Evolutionary conservation across 2,797 vertebrate species (phyloP), one percentile per base, ranked within the genome.

Genomic region (Urocyon cinereoargenteus): DNA sequence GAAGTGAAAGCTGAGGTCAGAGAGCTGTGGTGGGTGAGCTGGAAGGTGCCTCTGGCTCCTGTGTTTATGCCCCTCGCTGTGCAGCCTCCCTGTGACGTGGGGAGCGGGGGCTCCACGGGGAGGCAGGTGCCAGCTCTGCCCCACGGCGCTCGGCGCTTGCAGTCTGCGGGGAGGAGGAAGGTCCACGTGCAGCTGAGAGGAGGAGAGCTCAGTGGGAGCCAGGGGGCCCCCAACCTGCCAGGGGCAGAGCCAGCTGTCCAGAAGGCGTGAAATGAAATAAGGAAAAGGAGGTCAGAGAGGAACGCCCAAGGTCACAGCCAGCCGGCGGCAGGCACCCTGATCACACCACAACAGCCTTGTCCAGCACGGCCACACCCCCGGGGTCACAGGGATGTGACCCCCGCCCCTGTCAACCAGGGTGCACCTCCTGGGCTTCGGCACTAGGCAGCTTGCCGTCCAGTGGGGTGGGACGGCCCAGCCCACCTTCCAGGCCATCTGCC

Each of bases 91-190:
- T 83, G 72, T 68, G 61, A 18, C 68, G 64, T 14, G 40, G 26
- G 26, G n/a, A 5, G 0, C 3, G 10, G 45, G 72, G 21, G 16
- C 31, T 51, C 34, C 14, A 18, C 24, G 6, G 12, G 61, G 66
- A 68, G 40, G 66, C 3, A 0, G 9, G 36, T 1, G 9, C 1
- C 0, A 12, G 16, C 73, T 31, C 28, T 55, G n/a, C 13, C 8
- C 8, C 28, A 10, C 2, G 2, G 75, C 26, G 22, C 61, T 85
- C 1, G 2, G 75, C 19, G 22, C 61, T 85, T n/a, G 19, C 0
- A 3, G 31, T 36, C 24, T 75, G 28, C 3, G 7, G 21, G 11
- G 40, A 36, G 36, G 15, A 75, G 36, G 28, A 68, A 24, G 26
- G 59, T 10, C 15, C 26, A 57, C 13, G 2, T 3, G 3, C 8